Evolutionary conservation across 2,888 invertebrate genomes (phyloP), one percentile per base, ranked within the genome.

Genomic region (Pimpla rufipes): DNA sequence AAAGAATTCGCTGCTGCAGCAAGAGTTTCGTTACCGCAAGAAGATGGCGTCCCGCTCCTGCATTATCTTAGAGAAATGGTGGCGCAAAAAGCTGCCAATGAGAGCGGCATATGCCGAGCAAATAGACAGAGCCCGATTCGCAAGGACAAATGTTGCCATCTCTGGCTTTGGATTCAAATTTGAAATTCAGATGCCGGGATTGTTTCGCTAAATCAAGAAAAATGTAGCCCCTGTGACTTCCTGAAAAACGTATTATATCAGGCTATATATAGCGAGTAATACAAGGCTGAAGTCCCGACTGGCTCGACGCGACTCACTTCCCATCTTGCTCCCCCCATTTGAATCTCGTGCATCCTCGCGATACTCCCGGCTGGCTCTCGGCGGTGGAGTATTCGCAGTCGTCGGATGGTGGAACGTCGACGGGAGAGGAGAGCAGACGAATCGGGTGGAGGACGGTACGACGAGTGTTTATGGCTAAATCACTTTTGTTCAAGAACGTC

Each of bases 181-280:
- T 91, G 89, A 92, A 92, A 91, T 91, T 92, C 91, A 90, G 89
- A 91, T 90, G 87, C 87, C 81, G 83, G 91, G 90, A 91, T 92
- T 92, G 91, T 92, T 92, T 91, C 88, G 89, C 86, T 88, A 91
- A 92, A 92, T 92, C 92, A 91, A 92, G 92, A 92, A 88, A 91
- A 92, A 91, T 90, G 91, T 88, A 88, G 87, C 90, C 91, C 91
- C 86, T 86, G 89, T 87, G 91, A 90, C 89, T 91, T 89, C 83
- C 86, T 81, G 74, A 84, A 87, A 85, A 82, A 81, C 67, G 79
- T 83, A 83, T 83, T 83, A 76, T 76, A 82, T 79, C 68, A 62
- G 42, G 13, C 40, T 78, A 52, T 78, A 84, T 79, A 84, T 29
- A 5, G 3, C 73, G 64, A 75, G 70, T 85, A 81, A 83, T 67